A percentile compares a stretch with the other conserved stretches of the same genome.
Conservation (phyloP, 2,888 invertebrate species). For the Elegia similella region DNA sequence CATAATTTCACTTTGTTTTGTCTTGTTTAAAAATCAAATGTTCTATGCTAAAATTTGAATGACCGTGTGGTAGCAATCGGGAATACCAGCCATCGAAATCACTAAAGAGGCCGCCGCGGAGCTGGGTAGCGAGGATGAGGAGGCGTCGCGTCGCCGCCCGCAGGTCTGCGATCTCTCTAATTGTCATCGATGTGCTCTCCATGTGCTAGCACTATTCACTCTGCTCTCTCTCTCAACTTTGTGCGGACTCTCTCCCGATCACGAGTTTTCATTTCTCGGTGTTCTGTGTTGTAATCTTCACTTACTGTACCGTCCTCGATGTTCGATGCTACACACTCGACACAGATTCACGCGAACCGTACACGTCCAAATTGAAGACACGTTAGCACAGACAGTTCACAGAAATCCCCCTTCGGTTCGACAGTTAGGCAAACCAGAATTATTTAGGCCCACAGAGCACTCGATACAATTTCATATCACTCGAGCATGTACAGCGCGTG, state of each 20-base stretch:
- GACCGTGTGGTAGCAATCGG: conserved; percentile 79
- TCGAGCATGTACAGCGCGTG: conserved; percentile 73
- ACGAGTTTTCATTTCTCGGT: conserved; percentile 76
- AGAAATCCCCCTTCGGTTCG: conserved; percentile 27
- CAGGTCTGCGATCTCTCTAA: conserved; percentile 80
- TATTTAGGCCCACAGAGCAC: conserved; percentile 62
- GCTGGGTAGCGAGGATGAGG: conserved; percentile 86
- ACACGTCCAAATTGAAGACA: conserved; percentile 42
- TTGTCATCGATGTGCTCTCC: conserved; percentile 78
- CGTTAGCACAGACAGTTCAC: conserved; percentile 41
- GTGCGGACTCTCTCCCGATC: conserved; percentile 62
- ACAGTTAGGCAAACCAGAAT: conserved; percentile 41
- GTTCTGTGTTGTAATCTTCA: conserved; percentile 77
- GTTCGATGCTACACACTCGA: conserved; percentile 59
- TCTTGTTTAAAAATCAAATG: conserved; percentile 45
- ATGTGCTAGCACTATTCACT: conserved; percentile 78
- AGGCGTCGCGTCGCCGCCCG: conserved; percentile 67
- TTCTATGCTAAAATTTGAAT: conserved; percentile 66
- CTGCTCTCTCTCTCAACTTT: conserved; percentile 70
- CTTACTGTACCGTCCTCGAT: conserved; percentile 63
- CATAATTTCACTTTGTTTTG: conserved; percentile 56
- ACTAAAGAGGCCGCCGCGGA: conserved; percentile 88
- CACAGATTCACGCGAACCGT: conserved; percentile 52
- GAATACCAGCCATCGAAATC: conserved; percentile 86
- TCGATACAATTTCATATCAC: conserved; percentile 69